Base-by-base conservation (phyloP, 2,113 vertebrate genomes). In the Erpornis zantholeuca region DNA sequence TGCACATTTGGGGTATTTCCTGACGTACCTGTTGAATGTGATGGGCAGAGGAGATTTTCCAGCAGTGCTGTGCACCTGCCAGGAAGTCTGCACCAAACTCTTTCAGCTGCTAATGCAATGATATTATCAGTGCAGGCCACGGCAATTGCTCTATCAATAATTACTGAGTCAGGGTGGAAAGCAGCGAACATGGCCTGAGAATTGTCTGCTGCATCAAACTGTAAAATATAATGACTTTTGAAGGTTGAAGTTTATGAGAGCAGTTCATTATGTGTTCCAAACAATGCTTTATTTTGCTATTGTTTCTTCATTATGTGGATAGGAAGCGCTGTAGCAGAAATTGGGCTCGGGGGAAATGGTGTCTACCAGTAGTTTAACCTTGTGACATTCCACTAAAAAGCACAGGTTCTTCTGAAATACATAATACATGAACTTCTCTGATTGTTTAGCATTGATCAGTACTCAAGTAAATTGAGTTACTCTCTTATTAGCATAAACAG, bases 381-480 rank as follows among this genome's bases (percentile, higher is more conserved):
- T 98, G 97, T 98, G 98, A 98, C 98, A 98, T 98, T 97, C 97
- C 97, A 98, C 98, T 98, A 98, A 98, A 99, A 99, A 99, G 98
- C 98, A 98, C 96, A 96, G 96, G 92, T 99, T 98, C 97, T 98
- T 98, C 98, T 97, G 97, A 98, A 98, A 99, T 99, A 97, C 98
- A 99, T 99, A 99, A 99, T 99, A 98, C 98, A 99, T 99, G 98
- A 99, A 98, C 98, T 96, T 94, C 97, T 97, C 97, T 98, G 98
- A 98, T 99, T 99, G 98, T 98, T 98, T 97, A 98, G 97, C 98
- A 99, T 99, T 99, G 98, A 99, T 99, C 98, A 99, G 98, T 98
- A 98, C 98, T 99, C 98, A 98, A 99, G 99, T 98, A 99, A 99
- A 99, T 98, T 98, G 98, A 99, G 98, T 98, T 98, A 97, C 98